Base-by-base conservation (phyloP, 2,888 invertebrate species). In the Boloria euphrosyne region DNA sequence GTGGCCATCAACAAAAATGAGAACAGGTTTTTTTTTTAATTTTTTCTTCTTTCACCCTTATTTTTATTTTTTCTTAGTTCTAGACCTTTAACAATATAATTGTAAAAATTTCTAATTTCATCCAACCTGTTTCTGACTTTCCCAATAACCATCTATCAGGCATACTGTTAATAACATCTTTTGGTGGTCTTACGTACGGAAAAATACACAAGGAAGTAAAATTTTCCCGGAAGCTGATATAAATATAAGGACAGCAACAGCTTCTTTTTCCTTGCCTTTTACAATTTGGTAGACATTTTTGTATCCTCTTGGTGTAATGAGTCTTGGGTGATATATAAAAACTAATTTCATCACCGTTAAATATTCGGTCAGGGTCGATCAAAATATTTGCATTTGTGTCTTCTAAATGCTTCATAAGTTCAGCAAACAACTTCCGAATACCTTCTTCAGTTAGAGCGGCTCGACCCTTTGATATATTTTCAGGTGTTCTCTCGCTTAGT, bases 191-290 rank as follows among this genome's bases (percentile, higher is more conserved):
- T 17, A 68, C 44, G 47, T 68, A 70, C 14, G 66, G 73, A 58
- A 72, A 74, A 58, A 68, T 50, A 70, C 71, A 68, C 71, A 64
- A 14, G 75, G 73, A 51, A 71, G 69, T 18, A 68, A 65, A 44
- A 70, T 65, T 31, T 68, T 53, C n/a, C 75, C 73, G 47, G 46
- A n/a, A 46, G 75, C 75, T 52, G 71, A 50, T 52, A 75, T 6
- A 71, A 50, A 67, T 16, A 72, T 68, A 18, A 74, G 46, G n/a
- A 55, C 55, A n/a, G 55, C 77, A 13, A 77, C 57, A 49, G 67
- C 70, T 53, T 74, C 73, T 67, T 76, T 76, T 67, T 31, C 27
- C 6, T 31, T 31, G 5, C 27, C 27, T 6, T 31, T 31, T 6
- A 31, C 27, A 31, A 31, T 31, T 31, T 31, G 27, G 6, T 31